Evolutionary conservation across 1,140 invertebrate species (phyloP).

Genomic region (Drosophila insularis): DNA sequence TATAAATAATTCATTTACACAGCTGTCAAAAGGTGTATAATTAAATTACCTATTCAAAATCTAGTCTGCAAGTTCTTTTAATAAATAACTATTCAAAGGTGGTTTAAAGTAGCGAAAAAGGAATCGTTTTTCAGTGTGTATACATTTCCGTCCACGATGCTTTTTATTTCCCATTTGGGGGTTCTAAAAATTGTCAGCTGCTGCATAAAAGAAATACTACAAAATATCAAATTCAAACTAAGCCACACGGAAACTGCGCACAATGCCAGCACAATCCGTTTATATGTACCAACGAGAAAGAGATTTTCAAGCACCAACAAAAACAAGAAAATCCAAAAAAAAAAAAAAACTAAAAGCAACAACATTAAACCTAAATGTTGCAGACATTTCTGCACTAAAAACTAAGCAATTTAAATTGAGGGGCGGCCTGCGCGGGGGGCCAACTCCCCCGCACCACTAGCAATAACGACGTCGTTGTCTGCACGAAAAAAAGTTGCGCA

Average conservation of each 20-base stretch:
- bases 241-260: conserved; percentile 65
- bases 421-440: not conserved
- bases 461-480: conserved; percentile 38
- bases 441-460: conserved; percentile 10
- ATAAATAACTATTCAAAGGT: no score
- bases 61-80: not conserved
- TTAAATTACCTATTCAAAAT: not conserved
- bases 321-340: conserved; percentile 32
- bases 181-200: conserved; percentile 27
- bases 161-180: not conserved
- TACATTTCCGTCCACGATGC: not conserved
- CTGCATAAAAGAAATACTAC: conserved; percentile 20
- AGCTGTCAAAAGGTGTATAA: not conserved
- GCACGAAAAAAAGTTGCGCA: conserved; percentile 33
- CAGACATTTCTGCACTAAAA: conserved; percentile 77
- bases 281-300: conserved; percentile 5
- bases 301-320: conserved; percentile 34
- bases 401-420: conserved; percentile 69
- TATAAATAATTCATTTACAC: conserved; percentile 3
- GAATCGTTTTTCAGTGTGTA: not conserved
- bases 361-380: conserved; percentile 70
- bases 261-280: conserved; percentile 24
- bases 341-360: conserved; percentile 52
- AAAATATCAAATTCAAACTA: conserved; percentile 54
- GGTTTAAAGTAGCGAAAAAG: not conserved